Evolutionary conservation across 2,888 invertebrate species (phyloP), one percentile per base, ranked within the genome.

Genomic region (Scaptomyza tumidula): DNA sequence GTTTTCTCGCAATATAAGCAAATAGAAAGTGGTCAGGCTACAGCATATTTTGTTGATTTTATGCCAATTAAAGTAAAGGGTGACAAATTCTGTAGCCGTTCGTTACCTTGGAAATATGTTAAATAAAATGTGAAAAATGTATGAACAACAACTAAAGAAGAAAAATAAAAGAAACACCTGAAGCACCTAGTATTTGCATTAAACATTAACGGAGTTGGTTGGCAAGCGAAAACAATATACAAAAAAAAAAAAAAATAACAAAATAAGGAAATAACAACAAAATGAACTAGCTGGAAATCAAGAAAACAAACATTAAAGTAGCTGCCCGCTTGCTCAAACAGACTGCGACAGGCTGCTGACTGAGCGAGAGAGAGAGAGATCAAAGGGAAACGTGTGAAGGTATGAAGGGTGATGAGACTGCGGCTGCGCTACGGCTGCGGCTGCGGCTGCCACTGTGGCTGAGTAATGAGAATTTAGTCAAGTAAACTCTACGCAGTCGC

Each of bases 291-390:
- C 64, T 70, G 71, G 80, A 89, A 74, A 71, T 71, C 54, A 87
- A 81, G 89, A 88, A 87, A 89, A 80, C 77, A 89, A 85, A 77
- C 74, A 85, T 82, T 79, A 77, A 89, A 86, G 53, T 76, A 39
- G 61, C 58, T 76, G 60, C 55, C 43, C 56, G 70, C 57, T 70
- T 61, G 65, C 72, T 57, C 61, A 66, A 59, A 46, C 41, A 61
- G 63, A 55, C 43, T 27, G 43, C 53, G 48, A 49, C 58, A 35
- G 16, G 16, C 16, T 6, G 19, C 19, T 19, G 6, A 11, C 14
- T 24, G 13, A 10, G 48, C 0, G 7, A 29, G 29, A 29, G 29
- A 7, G 29, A 6, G 29, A 29, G 10, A 10, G n/a, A 50, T 9
- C 19, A 41, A 41, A 24, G 31, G 16, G 50, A 48, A 46, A n/a